These are phyloP conservation scores for Carposina sasakii DNA, from an alignment of 1,140 invertebrate genomes.

Conservation along the genomic window DNA sequence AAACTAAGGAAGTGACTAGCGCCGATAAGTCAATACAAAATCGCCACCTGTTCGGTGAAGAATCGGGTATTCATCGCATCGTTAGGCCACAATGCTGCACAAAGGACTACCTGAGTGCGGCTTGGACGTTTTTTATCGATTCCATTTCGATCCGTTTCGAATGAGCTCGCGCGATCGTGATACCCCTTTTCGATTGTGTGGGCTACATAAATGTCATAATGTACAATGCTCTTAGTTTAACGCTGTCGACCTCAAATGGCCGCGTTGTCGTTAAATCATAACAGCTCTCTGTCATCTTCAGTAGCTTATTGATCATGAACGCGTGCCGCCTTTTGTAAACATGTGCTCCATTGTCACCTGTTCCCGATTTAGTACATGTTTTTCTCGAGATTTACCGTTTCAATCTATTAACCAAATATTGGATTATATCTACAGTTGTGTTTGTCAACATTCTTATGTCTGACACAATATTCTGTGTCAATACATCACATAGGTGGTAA, in stretches of 20 bases:
- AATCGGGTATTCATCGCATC: slow-evolving; percentile 40
- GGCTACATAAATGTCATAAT: slow-evolving; percentile 41
- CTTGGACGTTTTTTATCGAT: slow-evolving; percentile 23
- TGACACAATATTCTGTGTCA: no score
- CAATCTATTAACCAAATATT: slow-evolving; percentile 49
- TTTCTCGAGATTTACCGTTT: slow-evolving; percentile 48
- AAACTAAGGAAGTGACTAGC: slow-evolving; percentile 18
- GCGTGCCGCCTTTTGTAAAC: slow-evolving; percentile 43
- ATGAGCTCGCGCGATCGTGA: slow-evolving; percentile 27
- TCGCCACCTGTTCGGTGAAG: slow-evolving; percentile 33
- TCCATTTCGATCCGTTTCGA: slow-evolving; percentile 9
- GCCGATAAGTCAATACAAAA: slow-evolving; percentile 9
- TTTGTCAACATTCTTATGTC: slow-evolving; percentile 22
- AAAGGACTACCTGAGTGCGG: slow-evolving; percentile 45
- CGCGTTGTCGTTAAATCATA: slow-evolving; percentile 46
- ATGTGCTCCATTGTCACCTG: slow-evolving; percentile 7
- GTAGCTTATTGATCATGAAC: slow-evolving; percentile 24
- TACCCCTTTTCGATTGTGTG: slow-evolving; percentile 44
- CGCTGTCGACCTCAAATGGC: slow-evolving; percentile 23
- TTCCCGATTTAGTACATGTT: slow-evolving; percentile 30
- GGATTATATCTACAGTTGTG: slow-evolving; percentile 34
- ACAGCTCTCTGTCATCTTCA: slow-evolving; percentile 33
- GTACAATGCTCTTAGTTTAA: slow-evolving; percentile 46
- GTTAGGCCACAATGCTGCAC: slow-evolving; percentile 51
- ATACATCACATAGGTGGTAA: slow-evolving; percentile 40